Conservation (phyloP, 35 echinoderm and acorn worm species). For the Hemicentrotus pulcherrimus region DNA sequence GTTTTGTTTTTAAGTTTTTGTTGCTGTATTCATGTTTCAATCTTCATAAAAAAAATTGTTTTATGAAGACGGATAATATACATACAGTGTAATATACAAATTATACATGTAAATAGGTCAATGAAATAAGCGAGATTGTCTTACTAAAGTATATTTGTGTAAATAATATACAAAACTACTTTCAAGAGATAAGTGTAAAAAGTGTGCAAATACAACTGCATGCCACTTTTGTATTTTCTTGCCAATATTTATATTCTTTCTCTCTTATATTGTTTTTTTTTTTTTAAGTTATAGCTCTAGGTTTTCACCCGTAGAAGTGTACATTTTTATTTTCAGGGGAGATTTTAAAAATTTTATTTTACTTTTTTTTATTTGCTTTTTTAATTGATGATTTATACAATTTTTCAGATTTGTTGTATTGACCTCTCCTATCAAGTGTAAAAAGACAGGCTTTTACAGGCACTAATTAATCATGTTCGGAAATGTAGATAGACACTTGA, state of each 20-base stretch:
- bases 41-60: not conserved
- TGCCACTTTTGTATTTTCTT: slow-evolving; percentile 19
- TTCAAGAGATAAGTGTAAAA: not conserved
- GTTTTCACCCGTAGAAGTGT: not conserved
- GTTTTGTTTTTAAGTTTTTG: not conserved
- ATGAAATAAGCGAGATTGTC: not conserved
- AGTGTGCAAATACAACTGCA: slow-evolving; percentile 17
- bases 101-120: not conserved
- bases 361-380: not conserved
- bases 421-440: not conserved
- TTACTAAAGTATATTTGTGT: slow-evolving; percentile 12
- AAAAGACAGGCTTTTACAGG: not conserved
- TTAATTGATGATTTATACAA: not conserved
- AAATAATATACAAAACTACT: slow-evolving; percentile 15
- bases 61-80: not conserved
- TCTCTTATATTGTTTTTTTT: not conserved
- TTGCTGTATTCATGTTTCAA: not conserved
- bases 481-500: too few species aligned
- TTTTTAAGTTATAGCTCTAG: not conserved
- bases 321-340: not conserved
- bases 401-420: not conserved
- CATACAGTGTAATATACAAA: not conserved
- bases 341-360: not conserved
- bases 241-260: slow-evolving; percentile 5
- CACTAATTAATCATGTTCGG: not conserved